Conservation (phyloP, 2,797 vertebrate genomes). For the Nasua narica region DNA sequence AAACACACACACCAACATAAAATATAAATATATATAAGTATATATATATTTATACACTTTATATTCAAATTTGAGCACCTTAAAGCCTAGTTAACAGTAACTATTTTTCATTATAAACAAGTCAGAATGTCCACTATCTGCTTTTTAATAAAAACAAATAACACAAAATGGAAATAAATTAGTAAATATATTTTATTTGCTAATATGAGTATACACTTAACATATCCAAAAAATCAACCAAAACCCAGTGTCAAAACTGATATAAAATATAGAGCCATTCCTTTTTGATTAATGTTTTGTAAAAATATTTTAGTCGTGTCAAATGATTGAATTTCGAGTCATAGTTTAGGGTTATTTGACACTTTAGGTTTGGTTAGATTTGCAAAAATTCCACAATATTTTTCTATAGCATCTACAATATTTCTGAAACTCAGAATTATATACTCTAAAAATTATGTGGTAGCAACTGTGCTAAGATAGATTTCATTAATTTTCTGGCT, state of each 20-base stretch:
- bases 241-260: background rate
- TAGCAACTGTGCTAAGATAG: background rate
- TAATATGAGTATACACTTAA: background rate
- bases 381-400: background rate
- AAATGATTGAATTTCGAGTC: background rate
- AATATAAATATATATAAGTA: too few species aligned
- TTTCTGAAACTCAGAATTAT: background rate
- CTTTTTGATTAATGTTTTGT: background rate
- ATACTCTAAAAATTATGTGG: background rate
- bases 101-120: background rate
- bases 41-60: too few species aligned
- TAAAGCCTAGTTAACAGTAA: background rate
- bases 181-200: background rate
- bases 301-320: background rate
- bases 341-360: background rate
- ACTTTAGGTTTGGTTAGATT: background rate
- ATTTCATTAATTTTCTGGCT: background rate
- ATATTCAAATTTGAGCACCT: background rate
- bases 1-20: too few species aligned
- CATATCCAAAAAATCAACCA: background rate
- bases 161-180: background rate
- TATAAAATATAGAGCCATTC: background rate
- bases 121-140: background rate
- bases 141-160: background rate
- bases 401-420: background rate